Base-by-base conservation (phyloP, 2,888 invertebrate species). In the Tillus elongatus region DNA sequence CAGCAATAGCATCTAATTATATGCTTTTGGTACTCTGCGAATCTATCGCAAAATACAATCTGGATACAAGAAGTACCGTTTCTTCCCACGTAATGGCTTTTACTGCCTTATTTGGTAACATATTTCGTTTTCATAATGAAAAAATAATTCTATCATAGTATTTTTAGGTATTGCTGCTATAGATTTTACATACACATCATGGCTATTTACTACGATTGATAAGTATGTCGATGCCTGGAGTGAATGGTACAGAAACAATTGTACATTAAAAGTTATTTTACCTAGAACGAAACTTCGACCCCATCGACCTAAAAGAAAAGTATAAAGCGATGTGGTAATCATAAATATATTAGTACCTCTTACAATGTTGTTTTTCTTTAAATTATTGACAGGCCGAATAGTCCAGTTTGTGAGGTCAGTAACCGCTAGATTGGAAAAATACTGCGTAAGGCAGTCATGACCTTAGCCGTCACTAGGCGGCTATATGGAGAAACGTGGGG, bases 1-100 rank as follows among this genome's bases (percentile, higher is more conserved):
- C 72, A 15, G 70, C 72, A 3, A 48, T 66, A n/a, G 52, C 57
- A 3, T 61, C 66, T 1, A 67, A 67, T 2, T 67, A 67, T 44
- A 56, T 67, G 51, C 51, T 67, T 32, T 58, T 66, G 58, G 40
- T 63, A 26, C 49, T 66, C n/a, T 65, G 65, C 34, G 67, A 68
- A 41, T 50, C 54, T 26, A 45, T 64, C 13, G 52, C 59, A 1
- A 62, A 60, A 46, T 45, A 53, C 10, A 56, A 54, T 32, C 40
- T 51, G 15, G 51, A 56, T 19, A 39, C 49, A 26, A 44, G 43
- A 3, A 55, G 56, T 31, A 53, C 52, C 16, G 32, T 60, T 14
- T 48, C 60, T 1, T 54, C 58, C 2, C 61, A 66, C 41, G 36
- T 63, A 3, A 51, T 64, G 36, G 60, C 61, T 12, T 62, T 66